Evolutionary conservation across 2,113 vertebrate genomes (phyloP).

Genomic region (Pygoscelis adeliae): DNA sequence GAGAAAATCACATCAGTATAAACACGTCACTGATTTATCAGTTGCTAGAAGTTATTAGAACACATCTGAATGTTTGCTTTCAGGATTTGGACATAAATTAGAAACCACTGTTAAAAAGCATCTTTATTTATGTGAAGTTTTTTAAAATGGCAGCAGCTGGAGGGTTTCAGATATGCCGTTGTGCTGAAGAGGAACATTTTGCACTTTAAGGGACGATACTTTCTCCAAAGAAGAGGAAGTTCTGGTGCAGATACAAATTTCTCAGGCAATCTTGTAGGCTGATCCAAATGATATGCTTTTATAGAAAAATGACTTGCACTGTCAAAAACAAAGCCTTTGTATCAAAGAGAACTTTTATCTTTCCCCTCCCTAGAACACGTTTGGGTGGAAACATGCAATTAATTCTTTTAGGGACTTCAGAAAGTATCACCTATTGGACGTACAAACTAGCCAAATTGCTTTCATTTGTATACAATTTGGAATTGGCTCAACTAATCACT

Average conservation of each 20-base stretch:
- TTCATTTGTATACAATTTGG: conserved; percentile 81
- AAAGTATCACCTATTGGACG: conserved; percentile 71
- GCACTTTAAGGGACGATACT: neutral
- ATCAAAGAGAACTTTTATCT: conserved; percentile 25
- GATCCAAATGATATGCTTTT: neutral
- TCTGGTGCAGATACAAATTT: conserved; percentile 37
- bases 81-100: neutral
- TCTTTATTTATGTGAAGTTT: neutral
- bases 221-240: conserved; percentile 13
- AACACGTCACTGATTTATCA: neutral
- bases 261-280: neutral
- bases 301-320: conserved; percentile 11
- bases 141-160: neutral
- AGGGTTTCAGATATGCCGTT: neutral
- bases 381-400: conserved; percentile 60
- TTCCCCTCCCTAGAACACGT: neutral
- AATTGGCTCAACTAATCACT: conserved; percentile 77
- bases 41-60: neutral
- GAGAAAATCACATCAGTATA: neutral
- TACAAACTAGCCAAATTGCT: conserved; percentile 70
- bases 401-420: conserved; percentile 65
- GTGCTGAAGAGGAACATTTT: neutral
- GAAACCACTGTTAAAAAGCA: neutral
- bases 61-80: neutral
- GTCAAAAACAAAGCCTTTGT: conserved; percentile 3